Base-by-base conservation (phyloP, 1,140 invertebrate genomes). In the Ceratosolen solmsi region DNA sequence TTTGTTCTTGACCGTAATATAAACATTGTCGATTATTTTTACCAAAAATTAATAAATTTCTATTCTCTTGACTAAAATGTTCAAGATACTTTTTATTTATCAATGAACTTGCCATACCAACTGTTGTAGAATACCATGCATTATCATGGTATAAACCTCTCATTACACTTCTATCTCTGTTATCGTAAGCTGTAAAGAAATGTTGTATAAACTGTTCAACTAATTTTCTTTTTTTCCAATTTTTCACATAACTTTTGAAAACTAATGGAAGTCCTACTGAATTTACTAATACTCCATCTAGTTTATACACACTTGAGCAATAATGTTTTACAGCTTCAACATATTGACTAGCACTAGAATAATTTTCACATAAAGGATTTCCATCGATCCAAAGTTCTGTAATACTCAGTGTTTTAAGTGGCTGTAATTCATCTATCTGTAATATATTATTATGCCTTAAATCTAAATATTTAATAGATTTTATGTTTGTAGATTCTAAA, bases 381-480 rank as follows among this genome's bases (percentile, higher is more conserved):
- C 88, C 88, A 82, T 92, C 90, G 0, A 92, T 71, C 89, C 87
- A 90, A 4, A 91, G 54, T 76, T 89, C 90, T 0, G 25, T 54
- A n/a, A 92, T 87, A 0, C 79, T 74, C 0, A 89, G 17, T 17
- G 83, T 80, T 74, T 87, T 88, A 0, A 92, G 54, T 4, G 87
- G 85, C 0, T 72, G 5, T 0, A 92, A 77, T 3, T 49, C 30
- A 4, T 88, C 85, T 60, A 86, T 88, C 20, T 84, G 86, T 8
- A 90, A 84, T 51, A 93, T 83, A 33, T 86, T 82, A 85, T 93
- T 93, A 79, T 92, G 84, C 17, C 92, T 89, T 5, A 93, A 84
- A 86, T 93, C 92, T 20, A 93, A 38, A 51, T 79, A 86, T 22
- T 84, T 91, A 15, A 91, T 71, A 33, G 80, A 86, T 22, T 85